Percentiles rank a stretch among this genome's conserved stretches.
phyloP scores from a whole-genome alignment of 2,888 invertebrate species.

The Brenthis ino region DNA sequence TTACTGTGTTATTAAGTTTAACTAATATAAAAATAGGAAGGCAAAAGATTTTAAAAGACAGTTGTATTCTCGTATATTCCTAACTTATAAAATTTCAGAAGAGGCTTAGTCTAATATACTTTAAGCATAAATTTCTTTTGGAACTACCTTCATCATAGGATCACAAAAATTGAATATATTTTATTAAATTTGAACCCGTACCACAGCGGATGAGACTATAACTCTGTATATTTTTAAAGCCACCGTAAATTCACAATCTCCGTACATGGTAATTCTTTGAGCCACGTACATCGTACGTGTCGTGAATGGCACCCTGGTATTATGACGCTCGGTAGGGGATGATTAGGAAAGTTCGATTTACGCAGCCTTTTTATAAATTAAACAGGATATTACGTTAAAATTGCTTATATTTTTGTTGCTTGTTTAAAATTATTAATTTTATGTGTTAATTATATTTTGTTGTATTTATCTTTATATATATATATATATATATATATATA shows the following conservation, averaged over 20 bases:
- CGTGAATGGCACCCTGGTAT: conserved; percentile 46
- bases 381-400: conserved; percentile 3
- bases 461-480: no score
- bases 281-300: conserved; percentile 52
- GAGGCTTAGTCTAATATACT: no score
- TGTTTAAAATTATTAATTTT: neutral
- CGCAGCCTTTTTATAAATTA: conserved; percentile 12
- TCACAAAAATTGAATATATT: neutral
- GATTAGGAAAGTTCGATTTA: conserved; percentile 50
- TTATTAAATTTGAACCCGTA: neutral
- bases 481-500: no score
- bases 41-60: no score
- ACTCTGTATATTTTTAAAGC: conserved; percentile 25
- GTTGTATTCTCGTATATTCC: no score
- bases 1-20: no score
- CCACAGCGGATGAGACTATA: neutral
- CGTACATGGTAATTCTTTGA: conserved; percentile 38
- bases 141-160: no score
- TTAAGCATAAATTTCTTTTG: no score
- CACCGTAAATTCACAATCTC: conserved; percentile 32
- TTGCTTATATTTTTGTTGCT: neutral
- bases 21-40: no score
- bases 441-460: neutral
- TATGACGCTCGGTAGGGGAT: conserved; percentile 42
- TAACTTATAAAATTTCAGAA: no score